phyloP scores from a whole-genome alignment of 1,140 invertebrate species.

The Bombyx mori region DNA sequence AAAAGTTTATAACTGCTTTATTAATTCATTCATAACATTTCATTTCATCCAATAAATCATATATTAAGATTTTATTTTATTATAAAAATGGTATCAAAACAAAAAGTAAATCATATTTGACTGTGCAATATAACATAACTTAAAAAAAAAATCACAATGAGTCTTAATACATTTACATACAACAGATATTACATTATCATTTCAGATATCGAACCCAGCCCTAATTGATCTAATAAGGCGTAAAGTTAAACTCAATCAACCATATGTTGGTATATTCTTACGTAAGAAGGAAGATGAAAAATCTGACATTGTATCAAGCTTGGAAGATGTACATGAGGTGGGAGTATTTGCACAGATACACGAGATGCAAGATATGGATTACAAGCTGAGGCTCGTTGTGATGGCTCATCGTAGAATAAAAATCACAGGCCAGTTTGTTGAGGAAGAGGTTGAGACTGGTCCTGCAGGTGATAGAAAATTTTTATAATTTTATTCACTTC shows the following conservation, averaged over 20 bases:
- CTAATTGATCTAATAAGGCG: conserved; percentile 92
- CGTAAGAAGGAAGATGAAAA: conserved; percentile 94
- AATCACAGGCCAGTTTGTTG: conserved; percentile 82
- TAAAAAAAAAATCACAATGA: too few species aligned
- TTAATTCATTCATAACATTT: neutral
- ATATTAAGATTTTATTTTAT: too few species aligned
- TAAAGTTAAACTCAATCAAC: conserved; percentile 96
- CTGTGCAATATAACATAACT: too few species aligned
- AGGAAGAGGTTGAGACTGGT: conserved; percentile 75
- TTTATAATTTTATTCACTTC: neutral
- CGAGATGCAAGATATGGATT: conserved; percentile 96
- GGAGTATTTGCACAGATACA: conserved; percentile 99
- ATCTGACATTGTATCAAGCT: conserved; percentile 86
- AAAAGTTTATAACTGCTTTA: neutral
- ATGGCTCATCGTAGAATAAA: conserved; percentile 93
- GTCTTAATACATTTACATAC: too few species aligned
- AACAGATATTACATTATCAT: conserved; percentile 25
- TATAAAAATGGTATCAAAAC: neutral
- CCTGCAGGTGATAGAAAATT: conserved; percentile 43
- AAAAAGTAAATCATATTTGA: neutral
- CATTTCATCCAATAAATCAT: too few species aligned
- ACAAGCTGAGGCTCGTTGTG: conserved; percentile 91
- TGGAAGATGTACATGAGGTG: conserved; percentile 91
- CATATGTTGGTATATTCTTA: conserved; percentile 97
- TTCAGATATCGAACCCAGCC: conserved; percentile 86